Conservation (phyloP, 2,113 vertebrate genomes). For the Phrynosoma platyrhinos region DNA sequence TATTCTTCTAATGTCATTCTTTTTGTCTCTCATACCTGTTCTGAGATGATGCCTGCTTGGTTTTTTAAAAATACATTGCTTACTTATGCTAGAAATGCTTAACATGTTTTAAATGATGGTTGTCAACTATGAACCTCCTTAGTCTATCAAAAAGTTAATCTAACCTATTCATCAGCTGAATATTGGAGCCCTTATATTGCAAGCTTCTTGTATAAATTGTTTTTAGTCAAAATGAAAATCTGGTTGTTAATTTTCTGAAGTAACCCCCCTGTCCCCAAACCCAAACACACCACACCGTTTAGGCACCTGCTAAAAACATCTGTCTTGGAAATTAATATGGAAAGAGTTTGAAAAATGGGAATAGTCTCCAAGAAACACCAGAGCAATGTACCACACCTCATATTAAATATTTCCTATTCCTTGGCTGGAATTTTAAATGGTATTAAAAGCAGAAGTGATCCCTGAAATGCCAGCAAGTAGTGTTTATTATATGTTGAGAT, state of each 20-base stretch:
- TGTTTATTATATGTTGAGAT: background rate
- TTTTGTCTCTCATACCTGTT: background rate
- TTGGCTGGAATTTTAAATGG: conserved; percentile 9
- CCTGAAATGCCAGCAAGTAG: background rate
- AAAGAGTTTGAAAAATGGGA: conserved; percentile 15
- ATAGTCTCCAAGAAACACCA: conserved; percentile 2
- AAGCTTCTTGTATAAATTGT: background rate
- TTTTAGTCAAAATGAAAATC: background rate
- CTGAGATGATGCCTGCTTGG: background rate
- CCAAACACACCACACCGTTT: background rate
- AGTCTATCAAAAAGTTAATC: background rate
- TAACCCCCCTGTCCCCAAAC: background rate
- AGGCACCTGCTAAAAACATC: conserved; percentile 21
- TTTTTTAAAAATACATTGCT: background rate
- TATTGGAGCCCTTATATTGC: no score
- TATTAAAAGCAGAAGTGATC: background rate
- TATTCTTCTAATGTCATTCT: background rate
- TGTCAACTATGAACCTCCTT: background rate
- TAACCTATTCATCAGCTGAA: background rate
- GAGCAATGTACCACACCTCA: conserved; percentile 8
- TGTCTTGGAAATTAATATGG: conserved; percentile 3
- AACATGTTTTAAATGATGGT: background rate
- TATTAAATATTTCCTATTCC: conserved; percentile 35
- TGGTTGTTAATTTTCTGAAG: background rate
- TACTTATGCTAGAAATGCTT: background rate